Percentiles rank a stretch among this genome's conserved stretches.
phyloP scores from a whole-genome alignment of 2,888 invertebrate species.

The Noctuana brunneofusca region DNA sequence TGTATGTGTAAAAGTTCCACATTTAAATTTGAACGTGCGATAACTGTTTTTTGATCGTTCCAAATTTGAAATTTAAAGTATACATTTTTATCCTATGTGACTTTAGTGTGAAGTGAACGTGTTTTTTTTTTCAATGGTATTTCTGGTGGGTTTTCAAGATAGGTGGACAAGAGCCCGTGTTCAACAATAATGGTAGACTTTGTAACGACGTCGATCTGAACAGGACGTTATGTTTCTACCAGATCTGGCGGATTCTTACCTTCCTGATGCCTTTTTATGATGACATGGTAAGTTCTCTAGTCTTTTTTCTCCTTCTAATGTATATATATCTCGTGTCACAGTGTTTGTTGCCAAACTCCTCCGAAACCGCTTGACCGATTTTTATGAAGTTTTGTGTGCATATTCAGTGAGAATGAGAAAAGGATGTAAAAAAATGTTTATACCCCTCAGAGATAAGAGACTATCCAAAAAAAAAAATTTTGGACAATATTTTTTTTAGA shows the following conservation, averaged over 20 bases:
- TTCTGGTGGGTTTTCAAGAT: slow-evolving; percentile 58
- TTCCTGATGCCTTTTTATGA: slow-evolving; percentile 78
- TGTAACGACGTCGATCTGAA: slow-evolving; percentile 64
- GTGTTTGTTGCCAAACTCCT: too few relatives aligned
- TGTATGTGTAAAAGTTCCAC: background rate
- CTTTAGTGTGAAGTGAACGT: slow-evolving; percentile 35
- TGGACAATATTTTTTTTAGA: too few relatives aligned
- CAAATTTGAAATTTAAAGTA: slow-evolving; percentile 1
- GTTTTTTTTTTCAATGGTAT: slow-evolving; percentile 48
- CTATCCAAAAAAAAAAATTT: too few relatives aligned
- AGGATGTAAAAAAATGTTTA: too few relatives aligned
- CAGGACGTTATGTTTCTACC: slow-evolving; percentile 71
- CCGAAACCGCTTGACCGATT: too few relatives aligned
- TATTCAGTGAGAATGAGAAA: too few relatives aligned
- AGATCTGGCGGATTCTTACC: slow-evolving; percentile 61
- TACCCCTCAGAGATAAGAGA: too few relatives aligned
- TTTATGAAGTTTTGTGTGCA: too few relatives aligned
- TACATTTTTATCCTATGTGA: background rate
- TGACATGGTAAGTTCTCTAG: slow-evolving; percentile 65
- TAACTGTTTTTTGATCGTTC: background rate
- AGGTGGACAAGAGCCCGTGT: slow-evolving; percentile 52
- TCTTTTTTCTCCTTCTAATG: too few relatives aligned
- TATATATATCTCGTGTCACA: too few relatives aligned
- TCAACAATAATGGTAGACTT: slow-evolving; percentile 47
- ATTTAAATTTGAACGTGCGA: slow-evolving; percentile 13